phyloP scores from a whole-genome alignment of 2,113 vertebrate genomes.

The Calidris pugnax region DNA sequence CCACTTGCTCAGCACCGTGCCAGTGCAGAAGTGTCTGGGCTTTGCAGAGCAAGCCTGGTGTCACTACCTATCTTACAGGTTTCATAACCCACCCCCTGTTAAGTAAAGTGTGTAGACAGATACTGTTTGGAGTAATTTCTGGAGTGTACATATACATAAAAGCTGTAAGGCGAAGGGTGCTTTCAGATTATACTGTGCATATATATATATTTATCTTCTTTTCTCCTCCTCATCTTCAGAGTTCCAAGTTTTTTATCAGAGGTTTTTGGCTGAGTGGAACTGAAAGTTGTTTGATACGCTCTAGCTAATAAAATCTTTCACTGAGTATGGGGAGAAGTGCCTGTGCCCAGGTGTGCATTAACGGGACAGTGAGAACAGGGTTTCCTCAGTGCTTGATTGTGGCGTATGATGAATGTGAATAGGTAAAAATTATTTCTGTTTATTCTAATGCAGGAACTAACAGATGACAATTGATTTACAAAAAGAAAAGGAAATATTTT shows the following conservation, averaged over 20 bases:
- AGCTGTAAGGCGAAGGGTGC: not conserved
- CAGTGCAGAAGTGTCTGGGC: not conserved
- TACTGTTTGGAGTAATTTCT: not conserved
- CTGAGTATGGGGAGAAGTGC: accelerated
- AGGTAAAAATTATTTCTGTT: not conserved
- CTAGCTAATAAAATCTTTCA: not conserved
- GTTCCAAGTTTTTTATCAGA: not conserved
- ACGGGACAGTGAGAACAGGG: not conserved
- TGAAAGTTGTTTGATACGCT: not conserved
- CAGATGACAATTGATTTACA: not conserved
- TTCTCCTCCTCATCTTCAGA: not conserved
- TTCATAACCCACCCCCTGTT: not conserved
- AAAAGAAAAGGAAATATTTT: not conserved
- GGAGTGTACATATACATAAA: not conserved
- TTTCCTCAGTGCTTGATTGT: accelerated
- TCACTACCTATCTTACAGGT: not conserved
- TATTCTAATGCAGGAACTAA: not conserved
- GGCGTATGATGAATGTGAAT: not conserved
- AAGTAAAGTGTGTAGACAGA: not conserved
- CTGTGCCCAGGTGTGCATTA: accelerated
- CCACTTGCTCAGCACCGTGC: not conserved
- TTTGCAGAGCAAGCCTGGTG: not conserved
- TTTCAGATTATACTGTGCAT: not conserved
- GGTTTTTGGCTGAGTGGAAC: not conserved
- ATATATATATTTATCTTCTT: not conserved